Conservation (phyloP, 2,888 invertebrate genomes). For the Parnassius orleans region DNA sequence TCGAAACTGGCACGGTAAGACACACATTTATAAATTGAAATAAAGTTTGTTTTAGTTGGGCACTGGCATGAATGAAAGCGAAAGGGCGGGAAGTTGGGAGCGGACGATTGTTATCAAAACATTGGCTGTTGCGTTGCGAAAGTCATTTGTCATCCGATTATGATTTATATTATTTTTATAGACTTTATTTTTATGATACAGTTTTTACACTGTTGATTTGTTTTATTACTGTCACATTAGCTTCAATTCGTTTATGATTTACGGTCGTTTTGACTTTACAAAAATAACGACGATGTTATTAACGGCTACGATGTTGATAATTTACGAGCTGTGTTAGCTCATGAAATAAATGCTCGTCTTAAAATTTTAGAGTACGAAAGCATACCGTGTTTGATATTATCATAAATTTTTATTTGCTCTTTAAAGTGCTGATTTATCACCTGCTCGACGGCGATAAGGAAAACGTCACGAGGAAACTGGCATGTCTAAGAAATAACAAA, state of each 20-base stretch:
- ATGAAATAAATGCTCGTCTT: no score
- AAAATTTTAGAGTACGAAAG: no score
- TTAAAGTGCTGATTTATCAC: no score
- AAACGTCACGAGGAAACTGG: no score
- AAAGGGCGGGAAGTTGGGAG: conserved; percentile 51
- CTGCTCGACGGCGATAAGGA: no score
- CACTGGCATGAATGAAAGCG: conserved; percentile 76
- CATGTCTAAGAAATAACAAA: no score
- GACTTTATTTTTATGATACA: neutral
- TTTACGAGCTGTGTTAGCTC: no score
- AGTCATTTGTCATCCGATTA: conserved; percentile 17
- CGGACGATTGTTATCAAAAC: conserved; percentile 64
- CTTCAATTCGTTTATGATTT: neutral
- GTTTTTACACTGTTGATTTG: neutral
- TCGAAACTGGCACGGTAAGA: conserved; percentile 45
- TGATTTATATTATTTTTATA: conserved; percentile 14
- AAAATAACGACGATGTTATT: no score
- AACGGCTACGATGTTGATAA: no score
- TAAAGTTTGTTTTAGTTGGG: conserved; percentile 80
- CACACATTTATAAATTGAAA: conserved; percentile 75
- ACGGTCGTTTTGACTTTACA: neutral
- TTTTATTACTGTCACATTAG: no score
- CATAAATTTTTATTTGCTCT: no score
- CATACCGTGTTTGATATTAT: no score
- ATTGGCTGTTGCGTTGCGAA: conserved; percentile 35